phyloP scores from a whole-genome alignment of 2,797 vertebrate species.

The Sylvia borin region DNA sequence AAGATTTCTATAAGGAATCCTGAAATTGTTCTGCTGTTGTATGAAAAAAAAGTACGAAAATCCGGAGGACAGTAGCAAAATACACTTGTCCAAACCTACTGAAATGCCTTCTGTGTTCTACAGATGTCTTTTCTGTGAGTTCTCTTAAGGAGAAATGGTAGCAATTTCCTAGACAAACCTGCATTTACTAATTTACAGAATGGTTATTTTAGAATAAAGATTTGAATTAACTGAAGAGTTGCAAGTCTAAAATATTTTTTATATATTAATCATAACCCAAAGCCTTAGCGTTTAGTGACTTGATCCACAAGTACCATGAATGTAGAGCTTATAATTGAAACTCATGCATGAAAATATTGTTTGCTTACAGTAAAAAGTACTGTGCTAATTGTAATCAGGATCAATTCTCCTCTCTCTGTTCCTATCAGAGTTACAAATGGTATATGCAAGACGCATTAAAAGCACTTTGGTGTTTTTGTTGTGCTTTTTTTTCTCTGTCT shows the following conservation, averaged over 20 bases:
- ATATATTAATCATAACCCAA: not conserved
- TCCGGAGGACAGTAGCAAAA: conserved; percentile 13
- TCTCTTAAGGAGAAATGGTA: not conserved
- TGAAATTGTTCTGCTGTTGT: conserved; percentile 48
- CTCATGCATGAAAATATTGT: not conserved
- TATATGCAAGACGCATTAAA: not conserved
- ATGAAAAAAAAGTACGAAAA: conserved; percentile 9
- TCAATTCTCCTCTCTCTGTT: not conserved
- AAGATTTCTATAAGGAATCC: conserved; percentile 54
- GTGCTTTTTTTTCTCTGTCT: not conserved
- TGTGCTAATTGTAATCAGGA: not conserved
- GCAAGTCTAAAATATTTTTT: not conserved
- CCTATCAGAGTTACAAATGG: not conserved
- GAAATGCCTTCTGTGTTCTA: not conserved
- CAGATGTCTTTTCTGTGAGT: not conserved
- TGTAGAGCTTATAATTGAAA: not conserved
- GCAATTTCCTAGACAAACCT: not conserved
- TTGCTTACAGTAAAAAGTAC: not conserved
- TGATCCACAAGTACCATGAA: not conserved
- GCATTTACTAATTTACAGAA: not conserved
- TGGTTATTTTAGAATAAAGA: not conserved
- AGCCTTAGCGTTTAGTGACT: not conserved
- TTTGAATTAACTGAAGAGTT: not conserved
- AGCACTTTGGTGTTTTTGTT: not conserved
- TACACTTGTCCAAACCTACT: conserved; percentile 23